These are phyloP conservation scores for Leptopilina myrica DNA, from an alignment of 2,888 invertebrate genomes.

Conservation along the genomic window DNA sequence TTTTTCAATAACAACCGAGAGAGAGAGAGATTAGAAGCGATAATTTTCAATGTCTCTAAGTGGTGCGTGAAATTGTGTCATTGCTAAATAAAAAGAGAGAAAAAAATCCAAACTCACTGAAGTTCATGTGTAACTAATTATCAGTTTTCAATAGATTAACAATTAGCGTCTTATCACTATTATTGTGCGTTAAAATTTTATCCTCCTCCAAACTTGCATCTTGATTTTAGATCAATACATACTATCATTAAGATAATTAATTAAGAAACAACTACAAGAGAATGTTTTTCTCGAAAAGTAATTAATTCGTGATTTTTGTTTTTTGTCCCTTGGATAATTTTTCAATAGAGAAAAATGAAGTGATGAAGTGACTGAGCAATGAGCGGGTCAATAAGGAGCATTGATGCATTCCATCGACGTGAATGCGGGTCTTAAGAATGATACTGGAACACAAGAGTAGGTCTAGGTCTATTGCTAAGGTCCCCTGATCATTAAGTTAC, in stretches of 20 bases:
- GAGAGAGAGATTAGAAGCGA: conserved; percentile 21
- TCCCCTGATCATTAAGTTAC: conserved; percentile 51
- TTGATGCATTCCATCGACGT: conserved; percentile 29
- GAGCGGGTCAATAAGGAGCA: conserved; percentile 13
- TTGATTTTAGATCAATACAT: too few relatives aligned
- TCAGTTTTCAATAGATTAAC: conserved; percentile 36
- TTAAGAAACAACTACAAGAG: too few relatives aligned
- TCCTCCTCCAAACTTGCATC: too few relatives aligned
- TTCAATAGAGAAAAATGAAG: background rate
- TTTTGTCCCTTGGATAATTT: background rate
- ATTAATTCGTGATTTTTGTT: too few relatives aligned
- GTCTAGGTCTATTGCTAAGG: conserved; percentile 52
- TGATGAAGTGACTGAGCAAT: background rate
- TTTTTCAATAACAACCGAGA: background rate
- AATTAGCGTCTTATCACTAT: conserved; percentile 17
- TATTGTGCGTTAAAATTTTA: conserved; percentile 9
- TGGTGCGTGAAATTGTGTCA: conserved; percentile 22
- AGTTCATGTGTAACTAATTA: conserved; percentile 23
- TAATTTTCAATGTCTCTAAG: conserved; percentile 23
- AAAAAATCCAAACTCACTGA: background rate
- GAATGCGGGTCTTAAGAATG: conserved; percentile 37
- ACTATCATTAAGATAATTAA: too few relatives aligned
- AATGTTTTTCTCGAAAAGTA: too few relatives aligned
- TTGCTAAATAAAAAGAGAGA: conserved; percentile 18
- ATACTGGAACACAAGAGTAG: conserved; percentile 51